Base-by-base conservation (phyloP, 2,113 vertebrate genomes). In the Ceyx melanurus region DNA sequence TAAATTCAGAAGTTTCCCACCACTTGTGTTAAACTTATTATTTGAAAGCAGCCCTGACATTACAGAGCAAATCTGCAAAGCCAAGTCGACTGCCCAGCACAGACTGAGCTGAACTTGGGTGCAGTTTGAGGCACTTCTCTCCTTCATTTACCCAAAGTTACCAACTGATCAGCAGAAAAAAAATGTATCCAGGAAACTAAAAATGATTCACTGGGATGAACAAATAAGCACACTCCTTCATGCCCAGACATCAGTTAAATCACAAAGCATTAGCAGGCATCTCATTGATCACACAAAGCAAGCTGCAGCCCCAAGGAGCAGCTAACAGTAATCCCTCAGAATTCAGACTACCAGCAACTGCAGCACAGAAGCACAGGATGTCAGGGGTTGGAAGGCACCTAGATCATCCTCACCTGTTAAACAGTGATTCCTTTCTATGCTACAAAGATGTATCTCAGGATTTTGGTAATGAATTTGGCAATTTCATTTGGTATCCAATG, bases 141-240 rank as follows among this genome's bases (percentile, higher is more conserved):
- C 61, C 77, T 72, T 92, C 88, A 90, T 94, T 93, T 93, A 76
- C 76, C 76, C 8, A 0, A 95, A 95, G n/a, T 89, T 90, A 90
- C 74, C 82, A 90, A 83, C 61, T 92, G 85, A 93, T 95, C 92
- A 93, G 96, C 85, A 94, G 56, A 62, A 66, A 68, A 68, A 86
- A 94, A 88, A 77, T 9, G 74, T 86, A 91, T 87, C 91, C 90
- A 94, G 72, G 82, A 96, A 96, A 96, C 73, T 33, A 85, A 88
- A 92, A 93, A 91, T 80, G 71, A 91, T 92, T 92, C 86, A 79
- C 62, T 5, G 2, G 61, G 31, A 83, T 90, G 83, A 80, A 70
- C 25, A 91, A 90, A 77, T 84, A 77, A 86, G 57, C 76, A 46
- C 90, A 65, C 71, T 58, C 89, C 67, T 78, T 93, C 65, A 5